Percentiles rank a stretch among this genome's conserved stretches.
Evolutionary conservation across 2,888 invertebrate species (phyloP).

Genomic region (Machimus rusticus): DNA sequence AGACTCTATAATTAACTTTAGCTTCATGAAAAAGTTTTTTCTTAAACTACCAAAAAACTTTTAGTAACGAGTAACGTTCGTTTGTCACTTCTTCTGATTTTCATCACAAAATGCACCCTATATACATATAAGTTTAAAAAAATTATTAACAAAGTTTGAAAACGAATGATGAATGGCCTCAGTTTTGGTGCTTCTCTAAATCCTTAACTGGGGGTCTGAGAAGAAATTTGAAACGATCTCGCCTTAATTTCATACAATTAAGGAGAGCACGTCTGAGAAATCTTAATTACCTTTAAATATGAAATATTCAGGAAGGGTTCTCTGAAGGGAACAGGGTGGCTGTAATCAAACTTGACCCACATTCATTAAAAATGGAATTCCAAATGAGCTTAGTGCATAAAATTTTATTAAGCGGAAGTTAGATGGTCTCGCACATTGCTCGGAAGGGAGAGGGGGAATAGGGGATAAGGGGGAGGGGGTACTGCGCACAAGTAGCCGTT

Average conservation of each 20-base stretch:
- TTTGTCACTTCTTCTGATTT: background rate
- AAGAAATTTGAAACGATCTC: background rate
- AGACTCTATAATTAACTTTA: background rate
- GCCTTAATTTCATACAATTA: slow-evolving; percentile 9
- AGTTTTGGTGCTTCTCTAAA: background rate
- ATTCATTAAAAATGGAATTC: slow-evolving; percentile 17
- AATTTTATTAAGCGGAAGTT: slow-evolving; percentile 10
- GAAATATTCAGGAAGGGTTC: slow-evolving; percentile 4
- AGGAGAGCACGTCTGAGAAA: background rate
- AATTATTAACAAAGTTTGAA: slow-evolving; percentile 19
- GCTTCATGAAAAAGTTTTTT: background rate
- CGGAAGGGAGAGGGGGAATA: background rate
- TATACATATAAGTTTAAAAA: background rate
- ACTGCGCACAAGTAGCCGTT: background rate
- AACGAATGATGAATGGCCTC: background rate
- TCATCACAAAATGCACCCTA: background rate
- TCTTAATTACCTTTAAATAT: slow-evolving; percentile 28
- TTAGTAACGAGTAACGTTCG: background rate
- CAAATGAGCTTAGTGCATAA: background rate
- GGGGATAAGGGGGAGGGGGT: background rate
- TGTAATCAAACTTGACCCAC: slow-evolving; percentile 31
- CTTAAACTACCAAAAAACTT: background rate
- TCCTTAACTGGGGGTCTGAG: background rate
- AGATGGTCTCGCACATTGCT: background rate
- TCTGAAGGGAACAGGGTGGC: background rate